Evolutionary conservation across 2,113 vertebrate species (phyloP), one percentile per base, ranked within the genome.

Genomic region (Crotalus horridus): DNA sequence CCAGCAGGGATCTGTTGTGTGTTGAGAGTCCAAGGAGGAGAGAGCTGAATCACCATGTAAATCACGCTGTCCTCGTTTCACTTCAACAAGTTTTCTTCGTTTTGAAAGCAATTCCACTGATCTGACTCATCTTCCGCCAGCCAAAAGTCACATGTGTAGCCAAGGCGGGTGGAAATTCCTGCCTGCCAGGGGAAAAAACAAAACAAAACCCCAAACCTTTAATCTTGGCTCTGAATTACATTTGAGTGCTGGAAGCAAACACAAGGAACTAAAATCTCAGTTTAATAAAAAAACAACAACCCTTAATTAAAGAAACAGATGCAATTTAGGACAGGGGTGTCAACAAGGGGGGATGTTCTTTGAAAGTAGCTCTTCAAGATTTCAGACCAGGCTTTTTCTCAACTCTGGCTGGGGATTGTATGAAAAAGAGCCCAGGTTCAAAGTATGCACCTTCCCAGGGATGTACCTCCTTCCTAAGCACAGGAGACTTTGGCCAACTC

Each of bases 91-190:
- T 11, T 26, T 89, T 69, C n/a, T 13, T 88, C 10, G 7, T 92
- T 69, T 43, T 23, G 39, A 61, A 26, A 74, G 61, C 51, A 81
- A 74, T 89, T 89, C 87, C 91, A 48, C 26, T 4, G 15, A 46
- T n/a, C 13, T 92, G 91, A 92, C 15, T 92, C 91, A 92, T 43
- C n/a, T 33, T 92, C 86, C 12, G 89, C 56, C 55, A 54, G 87
- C 59, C 23, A 17, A 33, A 81, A 89, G 55, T 64, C 23, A 43
- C 21, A 39, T 26, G 48, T 33, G 69, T 55, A 85, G n/a, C 15
- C 24, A 92, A 33, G 64, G 55, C 87, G 48, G 24, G 23, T 81
- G 91, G 87, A 81, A 56, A 81, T 81, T 74, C 10, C 87, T 48
- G 87, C 55, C 8, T 21, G 15, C 61, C 11, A 23, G 61, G 46